Evolutionary conservation across 2,797 vertebrate genomes (phyloP).

Genomic region (Malurus leucopterus): DNA sequence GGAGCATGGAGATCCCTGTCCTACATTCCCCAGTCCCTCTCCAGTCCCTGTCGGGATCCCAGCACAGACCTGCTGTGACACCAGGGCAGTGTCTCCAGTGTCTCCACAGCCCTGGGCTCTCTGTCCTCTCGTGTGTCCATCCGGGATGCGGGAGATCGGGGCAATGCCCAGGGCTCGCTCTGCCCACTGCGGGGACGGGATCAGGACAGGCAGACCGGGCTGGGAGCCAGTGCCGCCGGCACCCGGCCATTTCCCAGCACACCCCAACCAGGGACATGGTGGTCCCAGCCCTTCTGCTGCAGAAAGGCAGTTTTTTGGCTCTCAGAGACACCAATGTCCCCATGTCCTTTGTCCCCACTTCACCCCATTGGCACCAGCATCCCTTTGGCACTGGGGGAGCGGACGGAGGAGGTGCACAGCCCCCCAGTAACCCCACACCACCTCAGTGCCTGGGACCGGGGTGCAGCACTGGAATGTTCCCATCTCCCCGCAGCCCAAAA

Average conservation of each 20-base stretch:
- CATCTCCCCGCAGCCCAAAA: conserved; percentile 75
- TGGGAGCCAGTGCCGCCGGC: neutral
- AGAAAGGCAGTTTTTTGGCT: conserved; percentile 11
- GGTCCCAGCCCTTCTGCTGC: conserved; percentile 13
- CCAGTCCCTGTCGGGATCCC: neutral
- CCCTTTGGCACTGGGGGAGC: neutral
- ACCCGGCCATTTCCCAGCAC: conserved; percentile 36
- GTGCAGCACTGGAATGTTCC: neutral
- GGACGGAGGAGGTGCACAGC: neutral
- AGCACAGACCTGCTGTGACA: fast-evolving
- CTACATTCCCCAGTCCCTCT: neutral
- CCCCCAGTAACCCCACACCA: fast-evolving
- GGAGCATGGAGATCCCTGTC: fast-evolving
- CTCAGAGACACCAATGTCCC: neutral
- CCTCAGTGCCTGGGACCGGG: neutral
- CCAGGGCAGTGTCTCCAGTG: neutral
- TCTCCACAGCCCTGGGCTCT: neutral
- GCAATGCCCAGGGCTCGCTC: neutral
- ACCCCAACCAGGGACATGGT: conserved; percentile 10
- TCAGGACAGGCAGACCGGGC: neutral
- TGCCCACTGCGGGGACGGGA: neutral
- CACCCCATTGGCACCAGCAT: neutral
- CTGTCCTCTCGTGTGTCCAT: fast-evolving
- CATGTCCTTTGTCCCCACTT: neutral
- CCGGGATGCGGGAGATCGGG: fast-evolving